Conservation (phyloP, 2,888 invertebrate genomes). For the Acrocyrtus sp. region DNA sequence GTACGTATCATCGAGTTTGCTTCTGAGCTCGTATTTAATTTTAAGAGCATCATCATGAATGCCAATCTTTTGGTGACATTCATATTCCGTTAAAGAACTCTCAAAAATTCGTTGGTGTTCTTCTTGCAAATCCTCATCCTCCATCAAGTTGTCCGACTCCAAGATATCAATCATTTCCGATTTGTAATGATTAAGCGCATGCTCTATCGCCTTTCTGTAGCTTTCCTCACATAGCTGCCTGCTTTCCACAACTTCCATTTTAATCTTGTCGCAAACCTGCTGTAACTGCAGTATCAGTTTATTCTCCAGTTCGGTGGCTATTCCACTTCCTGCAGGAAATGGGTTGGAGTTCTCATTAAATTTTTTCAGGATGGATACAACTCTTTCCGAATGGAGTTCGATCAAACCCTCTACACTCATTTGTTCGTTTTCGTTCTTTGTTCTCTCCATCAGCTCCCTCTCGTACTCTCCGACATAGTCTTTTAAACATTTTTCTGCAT, state of each 20-base stretch:
- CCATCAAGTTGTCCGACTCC: conserved; percentile 5
- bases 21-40: not conserved
- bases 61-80: conserved; percentile 8
- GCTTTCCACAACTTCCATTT: not conserved
- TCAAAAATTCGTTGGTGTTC: not conserved
- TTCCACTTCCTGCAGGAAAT: not conserved
- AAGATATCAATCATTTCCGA: conserved; percentile 2
- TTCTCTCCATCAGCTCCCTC: not conserved
- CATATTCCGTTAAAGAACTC: not conserved
- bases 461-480: not conserved
- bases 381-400: not conserved
- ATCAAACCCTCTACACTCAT: not conserved
- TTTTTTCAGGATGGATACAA: not conserved
- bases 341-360: not conserved
- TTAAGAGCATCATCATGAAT: not conserved
- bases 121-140: conserved; percentile 4
- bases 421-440: not conserved
- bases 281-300: not conserved
- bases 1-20: not conserved
- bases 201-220: not conserved
- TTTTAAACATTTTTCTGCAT: not conserved
- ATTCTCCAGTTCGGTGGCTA: not conserved
- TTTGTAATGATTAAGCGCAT: not conserved
- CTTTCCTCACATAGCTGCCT: not conserved
- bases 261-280: not conserved